Conservation (phyloP, 2,888 invertebrate genomes). For the Anoplius nigerrimus region DNA sequence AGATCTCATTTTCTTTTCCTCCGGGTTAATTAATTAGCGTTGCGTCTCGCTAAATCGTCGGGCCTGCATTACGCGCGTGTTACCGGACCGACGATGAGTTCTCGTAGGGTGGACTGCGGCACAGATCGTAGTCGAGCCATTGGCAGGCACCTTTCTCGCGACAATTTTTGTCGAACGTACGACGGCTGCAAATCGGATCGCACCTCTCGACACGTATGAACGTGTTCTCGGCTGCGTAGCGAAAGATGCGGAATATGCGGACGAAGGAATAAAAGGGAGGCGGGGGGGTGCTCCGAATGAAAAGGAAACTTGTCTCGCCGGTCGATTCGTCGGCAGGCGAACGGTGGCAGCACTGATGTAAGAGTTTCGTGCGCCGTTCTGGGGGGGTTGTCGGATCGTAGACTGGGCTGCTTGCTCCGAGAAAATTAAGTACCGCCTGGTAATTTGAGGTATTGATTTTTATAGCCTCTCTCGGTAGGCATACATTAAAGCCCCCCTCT, state of each 20-base stretch:
- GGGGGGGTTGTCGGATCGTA: slow-evolving; percentile 42
- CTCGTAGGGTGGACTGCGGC: too few species aligned
- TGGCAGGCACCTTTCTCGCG: too few species aligned
- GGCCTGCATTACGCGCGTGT: slow-evolving; percentile 22
- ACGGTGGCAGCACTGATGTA: slow-evolving; percentile 29
- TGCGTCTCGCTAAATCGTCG: slow-evolving; percentile 53
- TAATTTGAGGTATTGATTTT: slow-evolving; percentile 76
- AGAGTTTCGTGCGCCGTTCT: slow-evolving; percentile 36
- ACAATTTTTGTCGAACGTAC: too few species aligned
- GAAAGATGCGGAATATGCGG: background rate
- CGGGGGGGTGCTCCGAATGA: slow-evolving; percentile 15
- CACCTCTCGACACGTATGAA: too few species aligned
- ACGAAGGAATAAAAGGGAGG: slow-evolving; percentile 10
- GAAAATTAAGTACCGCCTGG: slow-evolving; percentile 75
- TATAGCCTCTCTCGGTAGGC: slow-evolving; percentile 74
- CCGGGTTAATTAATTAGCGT: slow-evolving; percentile 64
- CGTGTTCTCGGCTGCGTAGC: too few species aligned
- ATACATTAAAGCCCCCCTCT: slow-evolving; percentile 71
- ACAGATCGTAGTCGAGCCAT: too few species aligned
- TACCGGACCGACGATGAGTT: too few species aligned
- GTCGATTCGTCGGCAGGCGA: slow-evolving; percentile 32
- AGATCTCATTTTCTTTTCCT: slow-evolving; percentile 68
- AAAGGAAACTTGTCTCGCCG: slow-evolving; percentile 52
- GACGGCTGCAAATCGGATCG: too few species aligned
- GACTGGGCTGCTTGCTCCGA: slow-evolving; percentile 65